Evolutionary conservation across 2,797 vertebrate genomes (phyloP), one percentile per base, ranked within the genome.

Genomic region (Malacoraja senta): DNA sequence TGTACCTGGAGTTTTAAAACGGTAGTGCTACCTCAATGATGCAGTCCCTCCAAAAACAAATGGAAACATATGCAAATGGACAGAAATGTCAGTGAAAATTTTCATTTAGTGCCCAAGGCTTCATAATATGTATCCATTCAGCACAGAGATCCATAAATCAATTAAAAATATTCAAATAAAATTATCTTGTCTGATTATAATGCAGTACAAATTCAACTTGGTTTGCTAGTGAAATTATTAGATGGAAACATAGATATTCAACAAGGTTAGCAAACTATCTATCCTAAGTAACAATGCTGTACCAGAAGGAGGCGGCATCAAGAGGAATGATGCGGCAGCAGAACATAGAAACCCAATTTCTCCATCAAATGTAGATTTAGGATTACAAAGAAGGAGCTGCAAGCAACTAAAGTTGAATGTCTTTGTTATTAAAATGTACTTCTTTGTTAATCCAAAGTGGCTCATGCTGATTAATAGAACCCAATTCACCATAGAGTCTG

Each of bases 381-480:
- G n/a, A 78, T n/a, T 32, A 78, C n/a, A 78, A 78, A 21, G 44
- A 17, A 17, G 77, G 32, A 88, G n/a, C 84, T 68, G 63, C 6
- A 68, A 8, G 17, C 61, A 88, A 88, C 21, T 88, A n/a, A 63
- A 68, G 15, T 68, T 88, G 61, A 65, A 88, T 19, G 84, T 9
- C 63, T 68, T 88, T 88, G 63, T 21, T 88, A 24, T 88, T 88
- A 88, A 68, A 35, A 88, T 88, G n/a, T 63, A 65, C n/a, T 21
- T 88, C 29, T 65, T 88, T 68, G 61, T 17, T 35, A 32, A 8
- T 21, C 84, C 61, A 88, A 72, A 32, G 8, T 88, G 63, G n/a
- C 61, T 88, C 61, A 35, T 8, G 17, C 61, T 88, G 84, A 88
- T 88, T 88, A 68, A 68, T 65, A 35, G 84, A 88, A 35, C 8